Conservation (phyloP, 2,113 vertebrate species). For the Sclerurus mexicanus region DNA sequence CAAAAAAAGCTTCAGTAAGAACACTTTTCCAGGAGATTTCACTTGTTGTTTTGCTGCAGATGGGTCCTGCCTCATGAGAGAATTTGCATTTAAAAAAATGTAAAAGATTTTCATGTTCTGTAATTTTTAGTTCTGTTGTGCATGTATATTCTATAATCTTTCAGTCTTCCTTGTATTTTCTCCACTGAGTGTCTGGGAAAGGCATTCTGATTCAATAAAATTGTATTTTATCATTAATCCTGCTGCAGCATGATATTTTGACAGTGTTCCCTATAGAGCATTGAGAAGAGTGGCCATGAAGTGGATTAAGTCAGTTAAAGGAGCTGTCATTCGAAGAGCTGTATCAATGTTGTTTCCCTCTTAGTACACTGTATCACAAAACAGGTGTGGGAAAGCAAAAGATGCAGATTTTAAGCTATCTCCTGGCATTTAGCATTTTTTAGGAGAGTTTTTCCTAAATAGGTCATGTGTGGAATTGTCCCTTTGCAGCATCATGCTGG, state of each 20-base stretch:
- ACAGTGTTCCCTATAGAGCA: neutral
- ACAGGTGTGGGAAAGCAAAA: neutral
- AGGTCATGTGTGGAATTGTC: neutral
- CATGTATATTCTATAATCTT: neutral
- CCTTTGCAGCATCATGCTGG: accelerated
- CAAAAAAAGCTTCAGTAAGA: neutral
- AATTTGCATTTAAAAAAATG: neutral
- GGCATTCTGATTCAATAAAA: neutral
- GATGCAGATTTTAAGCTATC: neutral
- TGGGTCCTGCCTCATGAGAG: neutral
- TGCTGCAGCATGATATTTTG: neutral
- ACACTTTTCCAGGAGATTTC: neutral
- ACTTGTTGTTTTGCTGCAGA: neutral
- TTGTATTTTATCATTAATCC: neutral
- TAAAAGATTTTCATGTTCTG: neutral
- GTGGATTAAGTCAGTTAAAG: neutral
- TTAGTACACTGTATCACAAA: accelerated
- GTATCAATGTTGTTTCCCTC: neutral
- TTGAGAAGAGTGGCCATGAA: neutral
- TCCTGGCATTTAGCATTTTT: neutral
- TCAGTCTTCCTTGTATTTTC: neutral
- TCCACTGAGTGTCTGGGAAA: neutral
- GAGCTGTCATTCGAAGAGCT: neutral
- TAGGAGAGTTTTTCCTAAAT: neutral
- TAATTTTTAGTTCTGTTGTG: neutral